Evolutionary conservation across 2,113 vertebrate genomes (phyloP).

Genomic region (Myodes glareolus): DNA sequence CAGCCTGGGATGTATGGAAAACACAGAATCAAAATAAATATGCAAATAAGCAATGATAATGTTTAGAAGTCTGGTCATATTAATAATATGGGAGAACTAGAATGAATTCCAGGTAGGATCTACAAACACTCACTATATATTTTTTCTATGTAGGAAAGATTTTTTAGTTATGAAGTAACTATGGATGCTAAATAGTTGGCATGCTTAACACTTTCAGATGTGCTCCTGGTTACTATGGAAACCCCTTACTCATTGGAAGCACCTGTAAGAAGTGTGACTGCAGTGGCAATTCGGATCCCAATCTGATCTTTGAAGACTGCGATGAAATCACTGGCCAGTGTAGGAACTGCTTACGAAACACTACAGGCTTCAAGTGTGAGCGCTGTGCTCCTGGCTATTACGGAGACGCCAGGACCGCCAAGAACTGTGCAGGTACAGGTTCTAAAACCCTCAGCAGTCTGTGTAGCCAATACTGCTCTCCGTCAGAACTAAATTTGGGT

Average conservation of each 20-base stretch:
- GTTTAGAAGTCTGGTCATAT: not conserved
- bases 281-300: conserved; percentile 97
- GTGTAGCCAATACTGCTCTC: not conserved
- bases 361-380: conserved; percentile 93
- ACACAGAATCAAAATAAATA: not conserved
- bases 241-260: conserved; percentile 91
- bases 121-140: not conserved
- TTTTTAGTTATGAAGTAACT: not conserved
- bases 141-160: not conserved
- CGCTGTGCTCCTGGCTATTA: conserved; percentile 93
- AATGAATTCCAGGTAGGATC: not conserved
- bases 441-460: not conserved
- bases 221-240: conserved; percentile 97
- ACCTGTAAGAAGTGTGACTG: conserved; percentile 96
- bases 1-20: not conserved
- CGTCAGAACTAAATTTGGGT: not conserved
- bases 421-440: conserved; percentile 93
- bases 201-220: conserved; percentile 88
- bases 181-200: not conserved
- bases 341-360: conserved; percentile 93
- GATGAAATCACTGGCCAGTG: conserved; percentile 96
- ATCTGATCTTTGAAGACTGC: conserved; percentile 96
- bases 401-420: conserved; percentile 92
- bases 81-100: not conserved
- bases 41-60: not conserved